phyloP scores from a whole-genome alignment of 2,797 vertebrate species.

The Spinus olivaceus region DNA sequence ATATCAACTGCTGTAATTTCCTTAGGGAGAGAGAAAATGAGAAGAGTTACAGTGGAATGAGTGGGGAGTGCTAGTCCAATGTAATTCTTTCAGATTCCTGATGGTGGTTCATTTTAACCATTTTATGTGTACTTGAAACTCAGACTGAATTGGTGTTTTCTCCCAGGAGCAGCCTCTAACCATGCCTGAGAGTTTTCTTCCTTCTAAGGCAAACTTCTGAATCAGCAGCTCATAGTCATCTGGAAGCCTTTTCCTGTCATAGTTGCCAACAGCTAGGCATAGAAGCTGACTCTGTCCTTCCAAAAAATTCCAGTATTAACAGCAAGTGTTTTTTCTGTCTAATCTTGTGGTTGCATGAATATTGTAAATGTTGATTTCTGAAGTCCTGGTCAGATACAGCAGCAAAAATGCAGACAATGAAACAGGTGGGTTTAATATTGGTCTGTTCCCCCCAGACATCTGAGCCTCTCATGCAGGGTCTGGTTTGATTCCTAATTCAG shows the following conservation, averaged over 20 bases:
- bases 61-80: background rate
- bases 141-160: constrained; percentile 33
- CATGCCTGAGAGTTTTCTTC: constrained; percentile 72
- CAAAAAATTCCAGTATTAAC: background rate
- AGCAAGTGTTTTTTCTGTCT: constrained; percentile 6
- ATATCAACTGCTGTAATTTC: constrained; percentile 39
- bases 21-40: constrained; percentile 10
- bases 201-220: constrained; percentile 77
- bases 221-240: constrained; percentile 71
- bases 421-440: constrained; percentile 29
- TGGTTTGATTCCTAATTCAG: background rate
- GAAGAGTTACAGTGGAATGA: constrained; percentile 10
- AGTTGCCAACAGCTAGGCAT: constrained; percentile 22
- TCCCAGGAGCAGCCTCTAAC: constrained; percentile 26
- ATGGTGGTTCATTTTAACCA: constrained; percentile 30
- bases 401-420: background rate
- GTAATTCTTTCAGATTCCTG: background rate
- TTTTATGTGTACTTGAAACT: constrained; percentile 51
- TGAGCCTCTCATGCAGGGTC: background rate
- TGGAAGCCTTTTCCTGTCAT: constrained; percentile 54
- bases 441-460: background rate
- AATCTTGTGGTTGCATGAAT: background rate
- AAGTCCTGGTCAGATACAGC: background rate
- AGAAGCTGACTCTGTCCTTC: background rate
- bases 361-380: background rate